Base-by-base conservation (phyloP, 92 coral and sea anemone species). In the Actinostola sp. region DNA sequence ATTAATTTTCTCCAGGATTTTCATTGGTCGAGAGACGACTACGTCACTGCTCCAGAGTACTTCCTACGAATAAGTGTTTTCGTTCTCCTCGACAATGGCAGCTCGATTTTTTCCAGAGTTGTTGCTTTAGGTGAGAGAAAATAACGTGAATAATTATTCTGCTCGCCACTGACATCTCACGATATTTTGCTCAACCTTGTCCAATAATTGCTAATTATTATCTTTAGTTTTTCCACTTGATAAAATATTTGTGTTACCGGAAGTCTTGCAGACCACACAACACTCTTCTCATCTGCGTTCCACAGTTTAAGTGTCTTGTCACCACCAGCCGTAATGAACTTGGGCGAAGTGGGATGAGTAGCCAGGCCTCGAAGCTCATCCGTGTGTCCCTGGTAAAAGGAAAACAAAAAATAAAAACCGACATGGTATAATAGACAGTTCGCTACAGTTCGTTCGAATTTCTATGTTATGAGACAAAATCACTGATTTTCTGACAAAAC, bases 291-390 rank as follows among this genome's bases (percentile, higher is more conserved):
- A 11, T 41, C 53, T n/a, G 96, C 86, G 54, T 89, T 52, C 96
- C 96, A 86, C 48, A 89, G 69, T 57, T 81, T 86, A 1, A 86
- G 75, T 3, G 55, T 75, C 66, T 75, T 86, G 63, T 89, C 96
- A 30, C 78, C 73, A 35, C 96, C 96, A 42, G 84, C 91, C 19
- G 96, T 86, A 21, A 75, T 75, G 77, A 89, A 89, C 56, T 36
- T 62, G 1, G 85, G 51, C 8, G 66, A 65, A 26, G 79, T 45
- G 72, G 96, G 89, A 63, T 89, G 92, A 66, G 78, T 26, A 44
- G 92, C 92, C 58, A 89, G 82, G 64, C 96, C 96, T 49, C 82
- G 69, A 12, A 86, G 60, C 49, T 75, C 79, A 34, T 86, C 88
- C 30, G 89, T 61, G 77, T 89, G 96, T 19, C 96, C 96, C 96